Base-by-base conservation (phyloP, 2,888 invertebrate species). In the Dasysyrphus albostriatus region DNA sequence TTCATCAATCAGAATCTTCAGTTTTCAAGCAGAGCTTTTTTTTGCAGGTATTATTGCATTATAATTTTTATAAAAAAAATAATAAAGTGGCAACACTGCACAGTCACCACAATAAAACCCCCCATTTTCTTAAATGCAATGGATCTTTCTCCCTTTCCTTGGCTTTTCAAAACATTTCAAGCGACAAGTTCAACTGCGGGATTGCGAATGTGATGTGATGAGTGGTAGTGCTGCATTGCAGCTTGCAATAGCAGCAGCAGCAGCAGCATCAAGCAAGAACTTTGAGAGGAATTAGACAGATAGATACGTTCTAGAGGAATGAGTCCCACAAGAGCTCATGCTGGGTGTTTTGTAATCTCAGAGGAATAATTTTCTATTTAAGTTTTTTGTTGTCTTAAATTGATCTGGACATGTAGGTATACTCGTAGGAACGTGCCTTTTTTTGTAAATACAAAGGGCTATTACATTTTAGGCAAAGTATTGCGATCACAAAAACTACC, bases 151-250 rank as follows among this genome's bases (percentile, higher is more conserved):
- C 39, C 14, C 19, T 39, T 59, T 59, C 37, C 24, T 37, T 65
- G 29, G 44, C 44, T 24, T 72, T 61, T 42, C 58, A 49, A 65
- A 65, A 51, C 76, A 75, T 42, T 75, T 70, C 74, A 87, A 81
- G 78, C 78, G 82, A 87, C 87, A 87, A 87, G 82, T 87, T 82
- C 78, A 85, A 77, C 70, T 51, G 67, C 39, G 19, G 37, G 37
- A 24, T 24, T 24, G 24, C 16, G 49, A 67, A 47, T 56, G 44
- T 29, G 37, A 24, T 61, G 39, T 61, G 65, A n/a, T 47, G 47
- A 47, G 29, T 19, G 19, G 42, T 63, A 16, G 42, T 63, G 32
- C 44, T 63, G 63, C 63, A 65, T 63, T 67, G 67, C 74, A 39
- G 29, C 34, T 32, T 73, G 58, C 39, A 58, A 58, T 49, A 54